These are phyloP conservation scores for Calyptommatus sinebrachiatus DNA, from an alignment of 2,113 vertebrate species.

Conservation along the genomic window DNA sequence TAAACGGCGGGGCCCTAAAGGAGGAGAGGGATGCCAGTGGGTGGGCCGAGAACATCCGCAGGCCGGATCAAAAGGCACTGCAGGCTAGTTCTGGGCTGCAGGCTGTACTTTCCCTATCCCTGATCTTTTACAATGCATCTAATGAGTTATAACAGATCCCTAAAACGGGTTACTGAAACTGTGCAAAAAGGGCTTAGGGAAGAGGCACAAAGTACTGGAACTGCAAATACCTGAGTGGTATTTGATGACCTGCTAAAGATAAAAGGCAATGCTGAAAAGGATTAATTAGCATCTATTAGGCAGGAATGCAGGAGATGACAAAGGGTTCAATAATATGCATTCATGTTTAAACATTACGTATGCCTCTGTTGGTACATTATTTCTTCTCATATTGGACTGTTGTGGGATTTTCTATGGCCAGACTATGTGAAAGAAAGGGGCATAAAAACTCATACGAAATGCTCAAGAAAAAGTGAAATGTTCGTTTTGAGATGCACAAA, in stretches of 20 bases:
- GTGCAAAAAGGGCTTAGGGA: background rate
- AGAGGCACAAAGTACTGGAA: constrained; percentile 11
- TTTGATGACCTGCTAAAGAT: constrained; percentile 1
- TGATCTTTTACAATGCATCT: no score
- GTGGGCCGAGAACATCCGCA: no score
- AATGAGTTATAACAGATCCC: no score
- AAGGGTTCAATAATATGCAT: constrained; percentile 21
- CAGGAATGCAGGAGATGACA: constrained; percentile 13
- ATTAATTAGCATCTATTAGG: constrained; percentile 20
- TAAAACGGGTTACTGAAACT: no score
- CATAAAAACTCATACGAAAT: background rate
- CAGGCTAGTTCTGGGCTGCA: no score
- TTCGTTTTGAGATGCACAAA: background rate
- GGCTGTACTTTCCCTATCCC: no score
- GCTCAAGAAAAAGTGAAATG: background rate
- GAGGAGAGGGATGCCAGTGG: no score
- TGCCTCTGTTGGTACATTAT: background rate
- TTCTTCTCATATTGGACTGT: background rate
- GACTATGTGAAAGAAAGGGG: background rate
- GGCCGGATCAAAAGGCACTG: no score
- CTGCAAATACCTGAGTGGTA: background rate
- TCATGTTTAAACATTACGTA: constrained; percentile 1
- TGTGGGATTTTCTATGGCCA: background rate
- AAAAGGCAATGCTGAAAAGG: constrained; percentile 17
- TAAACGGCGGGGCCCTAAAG: no score